Percentiles rank a stretch among this genome's conserved stretches.
Conservation (phyloP, 2,888 invertebrate genomes). For the Listrodromus nycthemerus region DNA sequence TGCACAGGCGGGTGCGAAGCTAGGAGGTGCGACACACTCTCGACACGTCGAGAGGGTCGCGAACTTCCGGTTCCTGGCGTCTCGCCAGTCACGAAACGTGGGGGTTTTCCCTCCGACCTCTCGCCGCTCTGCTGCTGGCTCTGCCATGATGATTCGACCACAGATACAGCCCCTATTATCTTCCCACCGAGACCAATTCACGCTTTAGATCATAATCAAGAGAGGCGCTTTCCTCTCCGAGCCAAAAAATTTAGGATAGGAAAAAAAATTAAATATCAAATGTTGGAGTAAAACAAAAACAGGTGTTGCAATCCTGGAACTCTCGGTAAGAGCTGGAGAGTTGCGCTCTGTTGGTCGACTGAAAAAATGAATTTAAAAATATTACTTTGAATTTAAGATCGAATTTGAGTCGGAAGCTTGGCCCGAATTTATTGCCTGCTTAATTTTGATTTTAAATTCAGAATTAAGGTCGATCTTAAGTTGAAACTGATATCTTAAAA, state of each 20-base stretch:
- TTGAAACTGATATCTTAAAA: too few species aligned
- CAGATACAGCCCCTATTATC: conserved; percentile 7
- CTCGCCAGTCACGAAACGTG: conserved; percentile 54
- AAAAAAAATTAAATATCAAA: neutral
- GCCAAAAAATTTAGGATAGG: neutral
- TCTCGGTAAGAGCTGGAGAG: too few species aligned
- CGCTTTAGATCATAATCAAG: conserved; percentile 34
- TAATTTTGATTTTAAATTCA: too few species aligned
- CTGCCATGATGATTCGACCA: conserved; percentile 46
- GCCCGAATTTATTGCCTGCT: too few species aligned
- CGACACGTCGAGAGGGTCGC: conserved; percentile 54
- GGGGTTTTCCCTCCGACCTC: conserved; percentile 29
- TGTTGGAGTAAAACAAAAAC: neutral
- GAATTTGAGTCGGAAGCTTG: too few species aligned
- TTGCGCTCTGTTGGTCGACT: too few species aligned
- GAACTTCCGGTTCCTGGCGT: conserved; percentile 60
- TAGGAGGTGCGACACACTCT: conserved; percentile 32
- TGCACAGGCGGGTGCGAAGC: conserved; percentile 9
- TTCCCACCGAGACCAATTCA: conserved; percentile 16
- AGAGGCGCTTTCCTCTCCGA: neutral
- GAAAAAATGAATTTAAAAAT: too few species aligned
- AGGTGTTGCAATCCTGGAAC: neutral
- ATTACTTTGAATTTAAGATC: too few species aligned
- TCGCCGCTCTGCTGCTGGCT: conserved; percentile 32
- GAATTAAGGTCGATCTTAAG: too few species aligned